phyloP scores from a whole-genome alignment of 2,888 invertebrate genomes.

The Uloborus plumipes region DNA sequence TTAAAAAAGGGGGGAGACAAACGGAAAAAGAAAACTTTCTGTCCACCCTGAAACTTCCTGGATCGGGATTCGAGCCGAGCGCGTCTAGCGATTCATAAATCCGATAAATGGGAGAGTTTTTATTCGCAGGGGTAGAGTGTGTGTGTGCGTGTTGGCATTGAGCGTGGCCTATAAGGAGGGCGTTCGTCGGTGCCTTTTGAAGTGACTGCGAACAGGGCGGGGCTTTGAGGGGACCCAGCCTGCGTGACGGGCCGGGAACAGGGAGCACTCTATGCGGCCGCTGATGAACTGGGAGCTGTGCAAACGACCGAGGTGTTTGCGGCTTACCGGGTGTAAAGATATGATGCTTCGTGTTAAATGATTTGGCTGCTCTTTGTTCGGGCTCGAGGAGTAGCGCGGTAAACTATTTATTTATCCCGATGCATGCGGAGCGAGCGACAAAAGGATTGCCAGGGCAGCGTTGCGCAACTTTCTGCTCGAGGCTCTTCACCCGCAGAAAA shows the following conservation, averaged over 20 bases:
- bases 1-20: not conserved
- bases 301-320: constrained; percentile 42
- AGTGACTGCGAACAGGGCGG: constrained; percentile 28
- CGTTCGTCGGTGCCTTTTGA: constrained; percentile 30
- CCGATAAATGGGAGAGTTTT: constrained; percentile 34
- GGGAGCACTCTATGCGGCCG: constrained; percentile 32
- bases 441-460: no score
- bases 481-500: no score
- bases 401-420: no score
- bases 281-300: constrained; percentile 35
- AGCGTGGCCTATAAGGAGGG: constrained; percentile 7
- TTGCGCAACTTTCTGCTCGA: no score
- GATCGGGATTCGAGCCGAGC: constrained; percentile 10
- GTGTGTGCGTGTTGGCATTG: constrained; percentile 20
- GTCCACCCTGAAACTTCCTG: constrained; percentile 4
- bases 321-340: constrained; percentile 43
- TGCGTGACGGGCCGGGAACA: constrained; percentile 37
- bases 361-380: no score
- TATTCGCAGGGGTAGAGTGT: constrained; percentile 27
- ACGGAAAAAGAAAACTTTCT: not conserved
- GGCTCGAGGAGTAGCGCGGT: no score
- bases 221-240: constrained; percentile 35
- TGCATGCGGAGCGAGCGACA: no score
- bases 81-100: constrained; percentile 8
- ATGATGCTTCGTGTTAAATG: constrained; percentile 4